Evolutionary conservation across 2,888 invertebrate species (phyloP).

Genomic region (Timandra comae): DNA sequence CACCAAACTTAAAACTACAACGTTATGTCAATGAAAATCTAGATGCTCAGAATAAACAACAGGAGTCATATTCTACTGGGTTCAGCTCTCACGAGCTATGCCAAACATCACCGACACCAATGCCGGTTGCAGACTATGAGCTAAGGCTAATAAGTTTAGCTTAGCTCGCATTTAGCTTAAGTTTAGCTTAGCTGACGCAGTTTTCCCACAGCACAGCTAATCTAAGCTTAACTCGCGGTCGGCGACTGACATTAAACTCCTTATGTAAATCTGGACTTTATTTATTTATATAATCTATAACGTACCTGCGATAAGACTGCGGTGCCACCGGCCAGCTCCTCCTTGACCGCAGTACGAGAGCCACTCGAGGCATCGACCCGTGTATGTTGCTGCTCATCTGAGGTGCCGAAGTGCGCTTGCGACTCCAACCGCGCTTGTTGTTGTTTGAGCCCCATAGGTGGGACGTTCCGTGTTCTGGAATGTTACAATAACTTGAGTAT

Average conservation of each 20-base stretch:
- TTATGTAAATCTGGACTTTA: background rate
- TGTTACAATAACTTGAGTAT: no score
- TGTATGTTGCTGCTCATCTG: conserved; percentile 78
- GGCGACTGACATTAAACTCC: background rate
- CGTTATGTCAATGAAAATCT: no score
- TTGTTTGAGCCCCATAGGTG: conserved; percentile 81
- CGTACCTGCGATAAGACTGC: conserved; percentile 80
- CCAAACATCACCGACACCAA: no score
- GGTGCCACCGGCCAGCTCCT: conserved; percentile 88
- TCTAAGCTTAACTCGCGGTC: background rate
- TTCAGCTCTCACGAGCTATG: no score
- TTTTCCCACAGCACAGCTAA: background rate
- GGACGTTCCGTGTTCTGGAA: conserved; percentile 62
- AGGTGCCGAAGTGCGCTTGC: conserved; percentile 83
- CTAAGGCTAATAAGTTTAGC: background rate
- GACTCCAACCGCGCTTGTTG: conserved; percentile 71
- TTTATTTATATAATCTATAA: conserved; percentile 3
- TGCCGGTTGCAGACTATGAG: no score
- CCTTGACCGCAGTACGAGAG: conserved; percentile 81
- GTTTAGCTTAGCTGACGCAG: no score
- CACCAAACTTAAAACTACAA: no score
- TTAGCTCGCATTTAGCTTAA: background rate
- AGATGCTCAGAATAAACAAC: no score
- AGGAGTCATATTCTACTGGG: no score
- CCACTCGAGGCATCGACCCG: conserved; percentile 71